phyloP scores from a whole-genome alignment of 2,113 vertebrate genomes.

The Labeo catla region DNA sequence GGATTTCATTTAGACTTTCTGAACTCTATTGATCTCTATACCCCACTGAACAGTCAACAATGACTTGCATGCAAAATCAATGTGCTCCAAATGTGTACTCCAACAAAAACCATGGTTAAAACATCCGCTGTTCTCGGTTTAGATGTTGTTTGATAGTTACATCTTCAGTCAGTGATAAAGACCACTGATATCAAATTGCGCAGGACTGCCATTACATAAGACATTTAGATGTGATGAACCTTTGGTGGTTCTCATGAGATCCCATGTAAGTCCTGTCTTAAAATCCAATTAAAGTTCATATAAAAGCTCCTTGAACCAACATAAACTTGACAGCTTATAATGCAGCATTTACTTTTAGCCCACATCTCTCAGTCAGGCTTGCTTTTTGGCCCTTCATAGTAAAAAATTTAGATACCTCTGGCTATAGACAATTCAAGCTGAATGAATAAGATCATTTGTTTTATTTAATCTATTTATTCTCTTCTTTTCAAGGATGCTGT shows the following conservation, averaged over 20 bases:
- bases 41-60: constrained; percentile 9
- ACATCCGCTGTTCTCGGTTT: neutral
- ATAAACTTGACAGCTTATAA: neutral
- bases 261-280: constrained; percentile 7
- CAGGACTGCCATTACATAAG: neutral
- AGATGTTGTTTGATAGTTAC: neutral
- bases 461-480: neutral
- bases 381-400: neutral
- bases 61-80: constrained; percentile 43
- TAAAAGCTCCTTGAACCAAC: neutral
- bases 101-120: neutral
- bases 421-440: neutral
- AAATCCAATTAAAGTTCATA: constrained; percentile 25
- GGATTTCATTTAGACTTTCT: constrained; percentile 33
- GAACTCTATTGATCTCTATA: constrained; percentile 25
- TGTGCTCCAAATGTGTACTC: neutral
- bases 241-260: constrained; percentile 25
- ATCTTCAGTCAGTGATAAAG: neutral
- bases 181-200: neutral
- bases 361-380: neutral
- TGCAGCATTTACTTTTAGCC: neutral
- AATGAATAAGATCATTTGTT: neutral
- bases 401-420: neutral
- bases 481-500: neutral
- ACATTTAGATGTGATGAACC: neutral